A percentile compares a stretch with the other conserved stretches of the same genome.
Conservation (phyloP, 2,888 invertebrate species). For the Carterocephalus palaemon region DNA sequence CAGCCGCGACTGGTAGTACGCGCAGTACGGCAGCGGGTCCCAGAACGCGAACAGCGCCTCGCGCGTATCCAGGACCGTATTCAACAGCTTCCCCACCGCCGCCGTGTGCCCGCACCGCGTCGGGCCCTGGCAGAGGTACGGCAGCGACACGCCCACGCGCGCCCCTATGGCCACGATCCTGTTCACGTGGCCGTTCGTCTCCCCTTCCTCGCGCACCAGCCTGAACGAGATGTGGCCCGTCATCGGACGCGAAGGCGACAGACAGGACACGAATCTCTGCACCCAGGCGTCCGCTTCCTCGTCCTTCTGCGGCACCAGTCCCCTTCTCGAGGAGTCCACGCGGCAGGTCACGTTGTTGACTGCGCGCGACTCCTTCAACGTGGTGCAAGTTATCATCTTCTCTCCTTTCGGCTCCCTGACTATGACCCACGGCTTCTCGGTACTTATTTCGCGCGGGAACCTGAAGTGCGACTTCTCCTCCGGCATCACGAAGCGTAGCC, state of each 20-base stretch:
- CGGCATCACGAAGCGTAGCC: constrained; percentile 84
- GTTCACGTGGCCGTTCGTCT: constrained; percentile 57
- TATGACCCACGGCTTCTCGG: constrained; percentile 87
- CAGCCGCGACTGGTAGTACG: constrained; percentile 89
- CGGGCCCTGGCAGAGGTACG: constrained; percentile 87
- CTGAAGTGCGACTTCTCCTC: constrained; percentile 81
- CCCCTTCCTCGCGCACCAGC: constrained; percentile 81
- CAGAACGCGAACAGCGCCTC: constrained; percentile 90
- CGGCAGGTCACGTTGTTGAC: constrained; percentile 90
- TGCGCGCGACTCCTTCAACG: constrained; percentile 86
- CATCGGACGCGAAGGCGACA: constrained; percentile 82
- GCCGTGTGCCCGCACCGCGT: constrained; percentile 81
- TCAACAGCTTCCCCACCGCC: constrained; percentile 80
- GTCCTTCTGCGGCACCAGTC: constrained; percentile 83
- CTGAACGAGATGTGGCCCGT: constrained; percentile 90
- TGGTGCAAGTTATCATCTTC: constrained; percentile 89
- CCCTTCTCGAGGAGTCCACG: constrained; percentile 82
- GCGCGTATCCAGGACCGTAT: constrained; percentile 85
- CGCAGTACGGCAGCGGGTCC: constrained; percentile 92
- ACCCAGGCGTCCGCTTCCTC: constrained; percentile 86
- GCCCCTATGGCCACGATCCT: constrained; percentile 78
- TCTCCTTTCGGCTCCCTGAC: constrained; percentile 87
- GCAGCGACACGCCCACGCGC: constrained; percentile 87
- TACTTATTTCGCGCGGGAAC: constrained; percentile 84
- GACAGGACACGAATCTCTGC: constrained; percentile 82